phyloP scores from a whole-genome alignment of 2,797 vertebrate genomes.

The Rousettus madagascariensis region DNA sequence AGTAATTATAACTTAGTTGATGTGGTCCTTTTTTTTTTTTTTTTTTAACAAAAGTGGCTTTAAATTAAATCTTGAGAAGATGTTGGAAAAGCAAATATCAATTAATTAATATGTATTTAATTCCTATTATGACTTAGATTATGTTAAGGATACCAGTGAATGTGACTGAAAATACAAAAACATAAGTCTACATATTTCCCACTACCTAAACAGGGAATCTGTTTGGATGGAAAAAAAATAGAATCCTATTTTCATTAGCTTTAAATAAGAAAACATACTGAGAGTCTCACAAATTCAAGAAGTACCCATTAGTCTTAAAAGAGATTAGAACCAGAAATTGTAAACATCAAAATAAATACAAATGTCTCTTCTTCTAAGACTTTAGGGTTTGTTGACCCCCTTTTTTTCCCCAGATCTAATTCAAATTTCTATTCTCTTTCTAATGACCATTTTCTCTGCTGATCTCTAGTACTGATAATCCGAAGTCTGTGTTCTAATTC shows the following conservation, averaged over 20 bases:
- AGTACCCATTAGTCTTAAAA: background rate
- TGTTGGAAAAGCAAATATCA: background rate
- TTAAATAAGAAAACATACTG: conserved; percentile 9
- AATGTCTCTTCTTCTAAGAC: background rate
- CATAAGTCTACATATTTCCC: background rate
- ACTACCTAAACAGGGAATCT: background rate
- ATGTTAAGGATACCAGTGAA: background rate
- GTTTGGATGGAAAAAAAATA: background rate
- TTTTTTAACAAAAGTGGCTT: background rate
- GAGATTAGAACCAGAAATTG: background rate
- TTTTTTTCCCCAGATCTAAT: background rate
- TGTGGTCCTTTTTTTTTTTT: background rate
- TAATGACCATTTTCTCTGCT: background rate
- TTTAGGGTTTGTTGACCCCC: background rate
- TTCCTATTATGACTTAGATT: background rate
- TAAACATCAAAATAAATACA: background rate
- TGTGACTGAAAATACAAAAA: background rate
- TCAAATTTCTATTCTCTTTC: background rate
- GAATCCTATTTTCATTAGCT: background rate
- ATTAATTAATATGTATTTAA: background rate
- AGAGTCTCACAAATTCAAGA: background rate
- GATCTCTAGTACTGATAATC: background rate
- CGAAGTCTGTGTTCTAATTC: background rate
- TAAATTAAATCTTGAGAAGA: conserved; percentile 1
- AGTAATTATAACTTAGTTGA: background rate